Evolutionary conservation across 2,797 vertebrate species (phyloP).

Genomic region (Microcaecilia unicolor): DNA sequence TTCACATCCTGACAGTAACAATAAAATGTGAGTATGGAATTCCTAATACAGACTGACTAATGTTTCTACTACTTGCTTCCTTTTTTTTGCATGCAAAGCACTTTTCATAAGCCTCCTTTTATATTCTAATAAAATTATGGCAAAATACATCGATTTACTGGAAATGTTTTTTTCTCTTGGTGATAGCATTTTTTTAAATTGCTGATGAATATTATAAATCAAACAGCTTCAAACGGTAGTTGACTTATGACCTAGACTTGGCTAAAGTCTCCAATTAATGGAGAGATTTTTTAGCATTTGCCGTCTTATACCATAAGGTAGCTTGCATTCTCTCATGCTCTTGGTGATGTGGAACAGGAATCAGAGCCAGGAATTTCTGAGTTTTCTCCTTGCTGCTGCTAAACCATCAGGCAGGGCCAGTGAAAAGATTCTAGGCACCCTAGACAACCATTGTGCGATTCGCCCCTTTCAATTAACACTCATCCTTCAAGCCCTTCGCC

Average conservation of each 20-base stretch:
- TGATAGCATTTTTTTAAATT: constrained; percentile 33
- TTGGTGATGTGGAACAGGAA: too few relatives aligned
- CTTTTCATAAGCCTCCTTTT: constrained; percentile 90
- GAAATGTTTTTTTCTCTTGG: constrained; percentile 47
- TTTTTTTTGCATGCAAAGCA: constrained; percentile 93
- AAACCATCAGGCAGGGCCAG: too few relatives aligned
- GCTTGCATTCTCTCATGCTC: too few relatives aligned
- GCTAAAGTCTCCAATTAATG: not conserved
- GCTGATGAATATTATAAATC: constrained; percentile 34
- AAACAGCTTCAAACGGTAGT: constrained; percentile 30
- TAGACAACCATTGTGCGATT: too few relatives aligned
- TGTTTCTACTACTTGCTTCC: constrained; percentile 71
- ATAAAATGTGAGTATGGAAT: constrained; percentile 99
- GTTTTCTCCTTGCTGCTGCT: too few relatives aligned
- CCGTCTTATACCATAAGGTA: too few relatives aligned
- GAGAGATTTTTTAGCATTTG: too few relatives aligned
- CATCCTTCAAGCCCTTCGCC: too few relatives aligned
- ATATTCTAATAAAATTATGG: constrained; percentile 92
- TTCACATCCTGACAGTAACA: constrained; percentile 99
- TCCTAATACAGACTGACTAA: constrained; percentile 99
- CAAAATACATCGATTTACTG: constrained; percentile 75
- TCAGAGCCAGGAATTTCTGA: too few relatives aligned
- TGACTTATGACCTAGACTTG: constrained; percentile 13
- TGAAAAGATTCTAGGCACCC: too few relatives aligned
- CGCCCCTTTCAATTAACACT: too few relatives aligned